Percentiles rank a stretch among this genome's conserved stretches.
Conservation (phyloP, 2,113 vertebrate genomes). For the Plotosus lineatus region DNA sequence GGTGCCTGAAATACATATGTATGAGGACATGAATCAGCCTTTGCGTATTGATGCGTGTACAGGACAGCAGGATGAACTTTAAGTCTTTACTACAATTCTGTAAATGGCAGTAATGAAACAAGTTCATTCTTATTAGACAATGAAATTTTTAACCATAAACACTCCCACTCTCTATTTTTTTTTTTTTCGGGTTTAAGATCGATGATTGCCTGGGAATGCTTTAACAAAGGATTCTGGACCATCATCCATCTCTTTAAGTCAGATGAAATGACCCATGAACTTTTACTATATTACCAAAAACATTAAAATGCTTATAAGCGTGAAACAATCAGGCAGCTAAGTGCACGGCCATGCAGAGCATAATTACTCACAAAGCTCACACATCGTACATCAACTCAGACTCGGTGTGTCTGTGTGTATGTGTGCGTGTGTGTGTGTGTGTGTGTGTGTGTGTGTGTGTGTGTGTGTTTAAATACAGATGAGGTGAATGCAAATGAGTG, state of each 20-base stretch:
- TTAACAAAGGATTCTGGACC: background rate
- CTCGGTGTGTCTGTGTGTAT: conserved; percentile 40
- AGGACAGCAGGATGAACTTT: too few relatives aligned
- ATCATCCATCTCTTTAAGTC: conserved; percentile 7
- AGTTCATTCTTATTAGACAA: background rate
- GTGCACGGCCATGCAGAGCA: conserved; percentile 45
- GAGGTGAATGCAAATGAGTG: too few relatives aligned
- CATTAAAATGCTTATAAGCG: background rate
- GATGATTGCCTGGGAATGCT: background rate
- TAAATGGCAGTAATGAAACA: background rate
- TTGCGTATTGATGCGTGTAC: too few relatives aligned
- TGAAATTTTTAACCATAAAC: background rate
- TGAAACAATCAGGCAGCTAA: background rate
- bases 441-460: background rate
- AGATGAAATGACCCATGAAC: conserved; percentile 23
- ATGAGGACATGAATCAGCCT: background rate
- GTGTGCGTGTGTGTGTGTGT: conserved; percentile 16
- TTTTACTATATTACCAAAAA: background rate
- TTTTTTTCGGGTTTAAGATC: too few relatives aligned
- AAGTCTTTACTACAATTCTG: too few relatives aligned
- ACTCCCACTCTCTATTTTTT: background rate
- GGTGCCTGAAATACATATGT: background rate
- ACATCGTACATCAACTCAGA: conserved; percentile 61
- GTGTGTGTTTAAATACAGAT: background rate
- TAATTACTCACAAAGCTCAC: conserved; percentile 63